phyloP scores from a whole-genome alignment of 2,113 vertebrate species.

The Sebastes fasciatus region DNA sequence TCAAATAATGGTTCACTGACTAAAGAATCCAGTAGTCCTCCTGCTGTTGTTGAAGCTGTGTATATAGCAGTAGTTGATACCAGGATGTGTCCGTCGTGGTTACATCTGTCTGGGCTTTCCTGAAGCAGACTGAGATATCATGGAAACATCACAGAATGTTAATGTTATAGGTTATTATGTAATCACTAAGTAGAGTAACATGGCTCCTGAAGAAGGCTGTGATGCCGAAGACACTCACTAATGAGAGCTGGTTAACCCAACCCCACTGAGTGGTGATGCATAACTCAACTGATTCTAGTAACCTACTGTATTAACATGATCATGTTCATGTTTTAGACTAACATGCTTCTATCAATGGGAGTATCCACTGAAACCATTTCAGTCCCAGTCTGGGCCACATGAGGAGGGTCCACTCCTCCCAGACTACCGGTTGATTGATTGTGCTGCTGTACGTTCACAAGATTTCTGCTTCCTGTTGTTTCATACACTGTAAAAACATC shows the following conservation, averaged over 20 bases:
- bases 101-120: neutral
- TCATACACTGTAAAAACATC: slow-evolving; percentile 6
- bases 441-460: neutral
- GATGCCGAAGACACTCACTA: slow-evolving; percentile 27
- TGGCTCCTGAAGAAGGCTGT: slow-evolving; percentile 18
- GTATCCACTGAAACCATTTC: neutral
- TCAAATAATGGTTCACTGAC: neutral
- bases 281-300: slow-evolving; percentile 36
- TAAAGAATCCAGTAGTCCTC: neutral
- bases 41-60: no score
- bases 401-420: neutral
- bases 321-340: slow-evolving; percentile 24
- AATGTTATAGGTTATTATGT: neutral
- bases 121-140: neutral
- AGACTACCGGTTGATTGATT: neutral
- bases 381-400: neutral
- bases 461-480: slow-evolving; percentile 18
- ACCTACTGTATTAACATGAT: slow-evolving; percentile 15
- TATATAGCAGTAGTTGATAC: no score
- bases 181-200: neutral
- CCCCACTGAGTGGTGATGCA: slow-evolving; percentile 23
- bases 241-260: slow-evolving; percentile 42
- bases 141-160: neutral
- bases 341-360: slow-evolving; percentile 11
- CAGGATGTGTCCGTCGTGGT: neutral